Conservation (phyloP, 2,797 vertebrate species). For the Gobio occitaniae region DNA sequence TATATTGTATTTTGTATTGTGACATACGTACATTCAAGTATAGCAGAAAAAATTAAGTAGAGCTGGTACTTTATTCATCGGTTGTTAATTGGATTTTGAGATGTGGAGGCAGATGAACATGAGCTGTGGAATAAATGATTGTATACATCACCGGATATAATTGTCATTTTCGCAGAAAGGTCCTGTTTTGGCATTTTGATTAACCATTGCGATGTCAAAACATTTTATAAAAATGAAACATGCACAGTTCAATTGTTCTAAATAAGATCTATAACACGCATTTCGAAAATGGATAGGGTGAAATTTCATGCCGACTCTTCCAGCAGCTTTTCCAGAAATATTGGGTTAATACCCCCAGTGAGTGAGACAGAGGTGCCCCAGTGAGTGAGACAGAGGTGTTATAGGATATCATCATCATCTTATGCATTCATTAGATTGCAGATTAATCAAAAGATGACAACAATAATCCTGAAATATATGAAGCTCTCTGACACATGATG, state of each 20-base stretch:
- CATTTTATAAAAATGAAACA: neutral
- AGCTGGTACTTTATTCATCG: too few relatives aligned
- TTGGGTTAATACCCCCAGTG: neutral
- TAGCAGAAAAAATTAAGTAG: neutral
- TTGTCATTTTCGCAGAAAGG: neutral
- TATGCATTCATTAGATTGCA: constrained; percentile 12
- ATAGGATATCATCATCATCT: neutral
- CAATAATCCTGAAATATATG: constrained; percentile 1
- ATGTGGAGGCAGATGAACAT: neutral
- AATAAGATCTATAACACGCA: too few relatives aligned
- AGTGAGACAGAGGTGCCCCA: neutral
- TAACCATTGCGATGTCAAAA: neutral
- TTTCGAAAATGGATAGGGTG: too few relatives aligned
- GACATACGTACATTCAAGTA: neutral
- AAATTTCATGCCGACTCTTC: neutral
- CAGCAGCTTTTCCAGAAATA: neutral
- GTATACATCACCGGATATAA: neutral
- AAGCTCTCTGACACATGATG: constrained; percentile 5
- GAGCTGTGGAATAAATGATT: neutral
- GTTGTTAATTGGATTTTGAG: neutral
- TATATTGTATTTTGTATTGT: neutral
- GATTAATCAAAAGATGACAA: constrained; percentile 18
- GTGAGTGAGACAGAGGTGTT: neutral
- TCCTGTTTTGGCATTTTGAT: neutral
- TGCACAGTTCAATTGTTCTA: neutral